A percentile compares a stretch with the other conserved stretches of the same genome.
Evolutionary conservation across 2,113 vertebrate species (phyloP).

Genomic region (Muscicapa adusta): DNA sequence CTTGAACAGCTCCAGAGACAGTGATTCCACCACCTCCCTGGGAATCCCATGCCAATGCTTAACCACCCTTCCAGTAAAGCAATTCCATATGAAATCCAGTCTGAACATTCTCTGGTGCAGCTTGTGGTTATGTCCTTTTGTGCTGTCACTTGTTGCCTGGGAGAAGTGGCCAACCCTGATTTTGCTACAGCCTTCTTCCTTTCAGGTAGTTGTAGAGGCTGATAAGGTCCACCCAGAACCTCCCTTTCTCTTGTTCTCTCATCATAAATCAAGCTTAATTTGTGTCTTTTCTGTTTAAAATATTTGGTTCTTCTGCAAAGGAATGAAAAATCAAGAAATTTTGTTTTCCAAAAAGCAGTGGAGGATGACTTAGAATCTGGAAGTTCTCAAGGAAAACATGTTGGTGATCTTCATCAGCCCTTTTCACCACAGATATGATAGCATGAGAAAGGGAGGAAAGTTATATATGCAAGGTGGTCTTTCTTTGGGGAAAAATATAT

Average conservation of each 20-base stretch:
- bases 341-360: background rate
- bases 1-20: background rate
- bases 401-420: background rate
- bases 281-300: background rate
- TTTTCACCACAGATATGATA: background rate
- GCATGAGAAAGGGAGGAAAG: background rate
- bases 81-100: background rate
- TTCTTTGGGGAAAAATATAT: background rate
- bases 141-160: too few species aligned
- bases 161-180: accelerated
- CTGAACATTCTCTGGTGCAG: background rate
- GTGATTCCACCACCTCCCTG: background rate
- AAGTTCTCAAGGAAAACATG: background rate
- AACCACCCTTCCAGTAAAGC: background rate
- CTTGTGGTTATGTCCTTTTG: background rate
- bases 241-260: background rate
- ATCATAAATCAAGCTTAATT: background rate
- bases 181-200: background rate
- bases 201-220: background rate
- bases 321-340: background rate
- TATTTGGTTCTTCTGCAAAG: background rate
- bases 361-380: background rate
- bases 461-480: background rate
- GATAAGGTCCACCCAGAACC: background rate
- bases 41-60: background rate